These are phyloP conservation scores for Leptogaster cylindrica DNA, from an alignment of 2,888 invertebrate species.

Conservation along the genomic window DNA sequence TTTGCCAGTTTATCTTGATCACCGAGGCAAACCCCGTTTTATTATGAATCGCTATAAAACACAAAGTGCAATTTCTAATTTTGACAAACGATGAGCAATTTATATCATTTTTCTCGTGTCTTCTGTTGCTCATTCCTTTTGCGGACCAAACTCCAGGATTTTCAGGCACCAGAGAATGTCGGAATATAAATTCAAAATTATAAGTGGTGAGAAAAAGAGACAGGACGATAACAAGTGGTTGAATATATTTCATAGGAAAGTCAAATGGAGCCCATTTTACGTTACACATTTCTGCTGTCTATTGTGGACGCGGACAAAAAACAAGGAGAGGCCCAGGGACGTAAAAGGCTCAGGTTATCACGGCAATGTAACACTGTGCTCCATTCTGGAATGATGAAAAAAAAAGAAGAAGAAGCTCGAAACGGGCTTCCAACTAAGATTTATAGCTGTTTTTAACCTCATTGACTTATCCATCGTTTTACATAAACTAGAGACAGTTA, in stretches of 20 bases:
- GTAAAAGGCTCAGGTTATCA: constrained; percentile 17
- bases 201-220: constrained; percentile 26
- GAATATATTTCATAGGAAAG: constrained; percentile 34
- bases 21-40: neutral
- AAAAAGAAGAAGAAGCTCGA: too few relatives aligned
- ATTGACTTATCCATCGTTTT: constrained; percentile 47
- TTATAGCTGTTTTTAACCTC: constrained; percentile 48
- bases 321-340: neutral
- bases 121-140: neutral
- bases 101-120: constrained; percentile 43
- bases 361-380: constrained; percentile 9
- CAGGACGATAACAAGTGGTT: constrained; percentile 36
- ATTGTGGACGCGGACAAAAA: neutral
- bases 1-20: constrained; percentile 31
- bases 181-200: constrained; percentile 33
- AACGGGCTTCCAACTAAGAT: constrained; percentile 42
- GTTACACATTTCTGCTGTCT: neutral
- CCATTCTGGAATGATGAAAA: constrained; percentile 15
- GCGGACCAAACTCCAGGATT: neutral
- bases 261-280: too few relatives aligned
- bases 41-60: constrained; percentile 16
- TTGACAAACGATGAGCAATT: constrained; percentile 46
- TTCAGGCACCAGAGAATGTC: constrained; percentile 1
- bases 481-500: constrained; percentile 43
- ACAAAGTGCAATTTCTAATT: constrained; percentile 46